A percentile compares a stretch with the other conserved stretches of the same genome.
Conservation (phyloP, 2,888 invertebrate genomes). For the Hydriomena furcata region DNA sequence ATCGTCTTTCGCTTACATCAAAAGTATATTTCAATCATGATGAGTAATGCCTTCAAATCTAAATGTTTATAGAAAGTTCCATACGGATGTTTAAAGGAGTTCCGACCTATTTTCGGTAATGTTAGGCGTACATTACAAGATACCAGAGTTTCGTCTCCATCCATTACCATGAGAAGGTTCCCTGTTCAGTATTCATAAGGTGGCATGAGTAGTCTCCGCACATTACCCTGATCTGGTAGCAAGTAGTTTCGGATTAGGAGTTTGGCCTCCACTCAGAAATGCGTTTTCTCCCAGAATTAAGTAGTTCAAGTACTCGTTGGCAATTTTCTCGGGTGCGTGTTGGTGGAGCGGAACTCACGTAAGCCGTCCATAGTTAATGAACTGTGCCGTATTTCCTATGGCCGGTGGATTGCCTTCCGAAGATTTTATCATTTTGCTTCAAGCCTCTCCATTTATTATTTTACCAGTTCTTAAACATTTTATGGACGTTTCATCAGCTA, state of each 20-base stretch:
- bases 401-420: conserved; percentile 29
- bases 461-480: too few species aligned
- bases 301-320: conserved; percentile 54
- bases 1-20: conserved; percentile 14
- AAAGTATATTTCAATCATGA: conserved; percentile 3
- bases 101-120: conserved; percentile 11
- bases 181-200: conserved; percentile 74
- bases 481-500: too few species aligned
- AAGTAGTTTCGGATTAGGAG: conserved; percentile 72
- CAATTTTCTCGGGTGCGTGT: conserved; percentile 50
- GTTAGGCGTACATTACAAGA: conserved; percentile 12
- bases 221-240: conserved; percentile 70
- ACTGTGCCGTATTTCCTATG: conserved; percentile 33
- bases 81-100: conserved; percentile 2
- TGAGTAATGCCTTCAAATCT: conserved; percentile 8
- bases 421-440: conserved; percentile 18
- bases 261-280: conserved; percentile 52
- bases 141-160: conserved; percentile 30
- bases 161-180: conserved; percentile 28
- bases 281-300: conserved; percentile 60
- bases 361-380: conserved; percentile 37
- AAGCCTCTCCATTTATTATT: too few species aligned
- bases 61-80: conserved; percentile 12
- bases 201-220: conserved; percentile 52
- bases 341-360: conserved; percentile 41